Evolutionary conservation across 2,113 vertebrate genomes (phyloP), one percentile per base, ranked within the genome.

Genomic region (Vireo altiloquus): DNA sequence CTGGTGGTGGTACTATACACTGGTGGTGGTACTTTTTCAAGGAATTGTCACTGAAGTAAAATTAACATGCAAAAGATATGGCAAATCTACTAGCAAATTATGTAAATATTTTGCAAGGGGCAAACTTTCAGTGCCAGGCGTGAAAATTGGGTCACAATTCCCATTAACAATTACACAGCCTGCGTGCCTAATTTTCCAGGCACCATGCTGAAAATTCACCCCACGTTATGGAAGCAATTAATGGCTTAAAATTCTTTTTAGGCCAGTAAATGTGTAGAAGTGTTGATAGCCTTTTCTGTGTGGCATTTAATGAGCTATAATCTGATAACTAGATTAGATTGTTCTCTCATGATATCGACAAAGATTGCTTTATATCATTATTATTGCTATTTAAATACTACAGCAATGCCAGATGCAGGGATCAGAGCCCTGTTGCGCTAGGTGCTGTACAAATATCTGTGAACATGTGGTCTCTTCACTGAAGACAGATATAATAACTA

Each of bases 91-190:
- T 97, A 86, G 96, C 94, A 97, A 97, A 96, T 97, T 97, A 97
- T 97, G 96, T 97, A 97, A 97, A 97, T 97, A 97, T 97, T 97
- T 96, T 96, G 95, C 96, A 96, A 97, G 95, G 95, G 96, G 96
- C 94, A 97, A 97, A 96, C 86, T 96, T 96, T 97, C 94, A 96
- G 94, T 94, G 96, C 93, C 86, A 96, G 94, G 95, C 95, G 88
- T 97, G 95, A 97, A 97, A 97, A 97, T 96, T 96, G 95, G 96
- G 96, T 96, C 96, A 96, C 96, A 96, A 96, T 96, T 97, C 94
- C 95, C 94, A 96, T 96, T 95, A 96, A 96, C 95, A 97, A 95
- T 97, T 96, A 97, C 95, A 96, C 93, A 96, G 95, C 88, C 95
- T 96, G 95, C 72, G 94, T 97, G 94, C 95, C 95, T 97, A 96